Percentiles rank a stretch among this genome's conserved stretches.
Evolutionary conservation across 2,888 invertebrate genomes (phyloP).

Genomic region (Iselma pallidipennis): DNA sequence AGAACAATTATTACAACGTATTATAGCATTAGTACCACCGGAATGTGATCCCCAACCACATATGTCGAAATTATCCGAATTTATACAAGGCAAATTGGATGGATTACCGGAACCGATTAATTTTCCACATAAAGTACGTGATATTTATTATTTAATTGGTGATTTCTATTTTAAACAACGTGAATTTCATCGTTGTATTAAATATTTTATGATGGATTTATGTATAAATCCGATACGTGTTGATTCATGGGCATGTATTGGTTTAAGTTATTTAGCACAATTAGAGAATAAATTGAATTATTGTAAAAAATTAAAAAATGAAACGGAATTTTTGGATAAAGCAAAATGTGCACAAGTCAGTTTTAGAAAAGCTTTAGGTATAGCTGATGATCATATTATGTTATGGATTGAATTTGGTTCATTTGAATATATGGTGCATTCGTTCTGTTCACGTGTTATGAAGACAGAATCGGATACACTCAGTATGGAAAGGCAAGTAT

Average conservation of each 20-base stretch:
- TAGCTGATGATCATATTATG: conserved; percentile 73
- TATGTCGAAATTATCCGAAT: conserved; percentile 55
- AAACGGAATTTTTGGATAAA: conserved; percentile 68
- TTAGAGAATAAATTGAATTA: conserved; percentile 82
- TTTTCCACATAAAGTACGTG: conserved; percentile 57
- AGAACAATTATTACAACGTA: conserved; percentile 72
- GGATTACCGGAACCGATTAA: conserved; percentile 44
- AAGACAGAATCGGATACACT: conserved; percentile 79
- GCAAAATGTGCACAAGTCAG: conserved; percentile 78
- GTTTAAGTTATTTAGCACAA: conserved; percentile 75
- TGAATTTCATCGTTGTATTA: conserved; percentile 71
- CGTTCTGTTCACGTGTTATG: conserved; percentile 83
- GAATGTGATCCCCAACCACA: conserved; percentile 69
- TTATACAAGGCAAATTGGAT: conserved; percentile 60
- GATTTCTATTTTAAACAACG: conserved; percentile 92
- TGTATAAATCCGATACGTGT: conserved; percentile 78
- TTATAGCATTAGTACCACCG: conserved; percentile 69
- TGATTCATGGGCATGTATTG: conserved; percentile 93
- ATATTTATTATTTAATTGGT: conserved; percentile 87
- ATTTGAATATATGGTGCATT: conserved; percentile 87
- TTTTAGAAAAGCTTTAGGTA: conserved; percentile 76
- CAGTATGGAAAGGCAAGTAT: conserved; percentile 68
- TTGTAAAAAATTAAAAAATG: conserved; percentile 63
- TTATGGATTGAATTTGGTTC: conserved; percentile 92
- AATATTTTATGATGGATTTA: conserved; percentile 83